phyloP scores from a whole-genome alignment of 2,113 vertebrate species.

The Hirundichthys speculiger region DNA sequence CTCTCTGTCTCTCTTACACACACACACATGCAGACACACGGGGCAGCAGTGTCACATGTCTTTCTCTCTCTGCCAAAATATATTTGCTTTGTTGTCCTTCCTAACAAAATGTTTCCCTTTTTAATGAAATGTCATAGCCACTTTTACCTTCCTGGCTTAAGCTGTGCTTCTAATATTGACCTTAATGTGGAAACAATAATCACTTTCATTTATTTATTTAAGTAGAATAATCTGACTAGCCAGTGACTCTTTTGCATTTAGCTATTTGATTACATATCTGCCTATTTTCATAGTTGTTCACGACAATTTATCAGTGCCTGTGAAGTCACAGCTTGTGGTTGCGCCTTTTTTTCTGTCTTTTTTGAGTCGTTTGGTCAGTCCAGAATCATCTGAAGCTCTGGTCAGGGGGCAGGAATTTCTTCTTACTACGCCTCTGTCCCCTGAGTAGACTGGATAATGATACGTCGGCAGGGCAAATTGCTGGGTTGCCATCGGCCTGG shows the following conservation, averaged over 20 bases:
- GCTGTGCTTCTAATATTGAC: too few species aligned
- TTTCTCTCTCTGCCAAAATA: conserved; percentile 34
- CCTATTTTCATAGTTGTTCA: conserved; percentile 33
- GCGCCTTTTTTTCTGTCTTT: conserved; percentile 22
- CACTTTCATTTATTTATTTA: too few species aligned
- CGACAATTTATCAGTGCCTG: conserved; percentile 14
- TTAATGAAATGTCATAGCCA: conserved; percentile 39
- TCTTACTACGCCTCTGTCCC: conserved; percentile 53
- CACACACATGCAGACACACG: conserved; percentile 8
- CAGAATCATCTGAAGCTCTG: conserved; percentile 46
- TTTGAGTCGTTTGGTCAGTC: conserved; percentile 28
- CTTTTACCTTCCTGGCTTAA: conserved; percentile 21
- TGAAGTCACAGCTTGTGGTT: too few species aligned
- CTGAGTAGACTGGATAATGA: conserved; percentile 73
- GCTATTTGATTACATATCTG: conserved; percentile 21
- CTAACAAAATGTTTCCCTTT: conserved; percentile 48
- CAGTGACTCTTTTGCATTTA: not conserved
- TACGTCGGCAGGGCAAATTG: conserved; percentile 72
- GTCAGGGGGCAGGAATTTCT: conserved; percentile 44
- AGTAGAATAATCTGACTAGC: too few species aligned
- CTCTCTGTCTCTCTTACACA: not conserved
- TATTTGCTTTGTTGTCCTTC: conserved; percentile 30
- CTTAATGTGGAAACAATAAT: too few species aligned
- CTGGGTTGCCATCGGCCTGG: conserved; percentile 73
- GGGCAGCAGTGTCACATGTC: conserved; percentile 50